Conservation (phyloP, 2,888 invertebrate genomes). For the Germaria angustata region DNA sequence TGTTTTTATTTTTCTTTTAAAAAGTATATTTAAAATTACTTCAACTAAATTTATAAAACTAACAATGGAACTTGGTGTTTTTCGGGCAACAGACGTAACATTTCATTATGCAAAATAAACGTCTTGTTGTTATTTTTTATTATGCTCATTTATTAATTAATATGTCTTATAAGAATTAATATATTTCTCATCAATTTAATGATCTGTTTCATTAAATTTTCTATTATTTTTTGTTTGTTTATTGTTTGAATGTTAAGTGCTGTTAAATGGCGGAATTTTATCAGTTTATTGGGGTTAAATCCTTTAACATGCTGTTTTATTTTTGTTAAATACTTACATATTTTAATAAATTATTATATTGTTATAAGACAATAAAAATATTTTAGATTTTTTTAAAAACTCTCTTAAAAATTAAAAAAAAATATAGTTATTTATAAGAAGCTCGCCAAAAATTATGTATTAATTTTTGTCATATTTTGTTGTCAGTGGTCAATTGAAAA, state of each 20-base stretch:
- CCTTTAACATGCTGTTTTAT: neutral
- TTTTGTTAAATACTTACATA: neutral
- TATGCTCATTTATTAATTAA: neutral
- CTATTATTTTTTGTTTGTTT: neutral
- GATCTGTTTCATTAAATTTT: neutral
- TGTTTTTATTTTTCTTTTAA: neutral
- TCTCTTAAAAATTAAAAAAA: neutral
- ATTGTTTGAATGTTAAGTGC: neutral
- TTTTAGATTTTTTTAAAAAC: neutral
- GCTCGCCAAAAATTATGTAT: neutral
- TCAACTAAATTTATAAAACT: conserved; percentile 66
- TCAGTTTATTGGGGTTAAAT: neutral
- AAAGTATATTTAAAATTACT: conserved; percentile 46
- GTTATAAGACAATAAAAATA: neutral
- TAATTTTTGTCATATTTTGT: neutral
- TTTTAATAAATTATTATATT: neutral
- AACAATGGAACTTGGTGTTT: conserved; percentile 65
- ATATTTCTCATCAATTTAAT: conserved; percentile 4
- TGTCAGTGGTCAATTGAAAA: neutral
- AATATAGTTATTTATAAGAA: neutral
- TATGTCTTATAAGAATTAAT: no score
- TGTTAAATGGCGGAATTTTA: neutral
- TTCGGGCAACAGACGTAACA: neutral
- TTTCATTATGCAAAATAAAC: conserved; percentile 7
- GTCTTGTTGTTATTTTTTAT: conserved; percentile 16